Base-by-base conservation (phyloP, 92 coral and sea anemone species). In the Anthopleura xanthogrammica region DNA sequence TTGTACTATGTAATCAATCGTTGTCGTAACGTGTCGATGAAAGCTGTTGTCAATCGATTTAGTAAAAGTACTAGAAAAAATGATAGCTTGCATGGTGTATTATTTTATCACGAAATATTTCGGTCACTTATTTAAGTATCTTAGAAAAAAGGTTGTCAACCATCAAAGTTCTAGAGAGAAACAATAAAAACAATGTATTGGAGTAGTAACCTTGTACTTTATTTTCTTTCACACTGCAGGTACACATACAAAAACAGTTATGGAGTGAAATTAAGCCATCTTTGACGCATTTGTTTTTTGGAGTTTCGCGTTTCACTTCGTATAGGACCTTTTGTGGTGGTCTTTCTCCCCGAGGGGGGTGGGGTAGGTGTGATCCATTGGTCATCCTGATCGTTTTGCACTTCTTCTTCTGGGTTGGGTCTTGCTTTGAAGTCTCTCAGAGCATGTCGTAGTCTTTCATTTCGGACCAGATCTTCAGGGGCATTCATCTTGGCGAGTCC, bases 11-110 rank as follows among this genome's bases (percentile, higher is more conserved):
- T 82, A 66, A 82, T 73, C 55, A 85, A 88, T 60, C 81, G 91
- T 58, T 76, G 86, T 80, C 73, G 87, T 22, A 78, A 80, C 62
- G 76, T 82, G 12, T 60, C 75, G 20, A 79, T 81, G 91, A 76
- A 86, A 23, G 58, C 82, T 43, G 86, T 88, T 60, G 88, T 88
- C 60, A 82, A 75, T 48, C 42, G 48, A 5, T 87, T 87, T 84
- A 52, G 79, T 48, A 88, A 55, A 19, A 83, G 87, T 75, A 85
- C 85, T 17, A 60, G 40, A 19, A 29, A 73, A 77, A 92, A 92
- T 52, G 95, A 89, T 68, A 46, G 66, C 41, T 79, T 77, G n/a
- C n/a, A n/a, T n/a, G 24, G 95, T 92, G 52, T 78, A 81, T 60
- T 72, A 68, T 56, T 85, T 91, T 88, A 86, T 91, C 36, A 82